Evolutionary conservation across 2,797 vertebrate species (phyloP).

Genomic region (Dendrocincla tyrannina): DNA sequence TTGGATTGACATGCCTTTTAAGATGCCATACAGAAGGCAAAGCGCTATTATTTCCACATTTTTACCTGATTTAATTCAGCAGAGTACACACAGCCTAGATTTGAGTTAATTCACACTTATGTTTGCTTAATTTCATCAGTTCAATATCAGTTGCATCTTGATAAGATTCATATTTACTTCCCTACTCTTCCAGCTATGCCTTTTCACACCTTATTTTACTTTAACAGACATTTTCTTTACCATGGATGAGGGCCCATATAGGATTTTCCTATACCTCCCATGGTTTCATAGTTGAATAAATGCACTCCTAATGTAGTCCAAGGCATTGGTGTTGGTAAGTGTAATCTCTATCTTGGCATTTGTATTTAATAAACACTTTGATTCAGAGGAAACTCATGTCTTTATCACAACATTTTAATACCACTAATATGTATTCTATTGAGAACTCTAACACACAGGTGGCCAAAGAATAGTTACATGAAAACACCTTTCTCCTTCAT

Average conservation of each 20-base stretch:
- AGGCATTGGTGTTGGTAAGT: neutral
- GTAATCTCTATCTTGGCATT: neutral
- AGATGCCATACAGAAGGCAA: neutral
- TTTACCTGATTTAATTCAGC: neutral
- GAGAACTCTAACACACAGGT: neutral
- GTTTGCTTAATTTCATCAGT: constrained; percentile 7
- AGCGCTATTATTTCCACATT: neutral
- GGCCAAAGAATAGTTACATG: neutral
- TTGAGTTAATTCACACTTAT: neutral
- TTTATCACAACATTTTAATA: neutral
- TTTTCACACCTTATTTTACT: neutral
- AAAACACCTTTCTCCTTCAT: neutral
- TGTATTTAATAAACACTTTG: neutral
- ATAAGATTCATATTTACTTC: neutral
- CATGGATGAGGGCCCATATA: neutral
- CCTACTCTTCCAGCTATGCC: neutral
- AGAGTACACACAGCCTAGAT: neutral
- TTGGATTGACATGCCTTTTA: neutral
- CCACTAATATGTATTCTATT: neutral
- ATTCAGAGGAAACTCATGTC: neutral
- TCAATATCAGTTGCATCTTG: neutral
- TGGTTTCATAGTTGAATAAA: neutral
- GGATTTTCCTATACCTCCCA: neutral
- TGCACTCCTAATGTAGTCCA: neutral
- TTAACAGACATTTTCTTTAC: neutral